Base-by-base conservation (phyloP, 2,888 invertebrate species). In the Gastrophysa polygoni region DNA sequence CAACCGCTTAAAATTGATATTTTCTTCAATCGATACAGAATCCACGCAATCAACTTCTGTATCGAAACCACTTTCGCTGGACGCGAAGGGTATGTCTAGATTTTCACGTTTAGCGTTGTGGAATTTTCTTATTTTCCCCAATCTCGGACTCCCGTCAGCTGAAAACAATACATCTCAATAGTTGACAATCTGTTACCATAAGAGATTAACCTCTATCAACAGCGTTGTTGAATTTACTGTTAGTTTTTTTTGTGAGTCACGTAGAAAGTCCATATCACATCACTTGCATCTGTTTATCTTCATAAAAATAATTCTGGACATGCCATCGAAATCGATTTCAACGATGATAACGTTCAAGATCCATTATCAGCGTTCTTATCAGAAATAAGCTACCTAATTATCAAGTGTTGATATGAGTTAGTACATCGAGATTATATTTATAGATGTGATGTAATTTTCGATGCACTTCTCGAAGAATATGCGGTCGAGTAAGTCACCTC, bases 51-150 rank as follows among this genome's bases (percentile, higher is more conserved):
- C 81, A 44, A 81, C 69, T 70, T 82, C 82, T 4, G 80, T 79
- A 66, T 82, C 82, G 62, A 83, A 78, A 11, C 82, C 82, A 63
- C 80, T 82, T 62, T 82, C 81, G 67, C 79, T 81, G 2, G 79
- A 78, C 3, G 76, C 72, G 47, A 78, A 76, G 3, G 77, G 78
- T 20, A 78, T 68, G 67, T 84, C 83, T 75, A 71, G 78, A 77
- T 24, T 78, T 71, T 73, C 83, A 77, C 63, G 80, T 77, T 67
- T 66, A 75, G 56, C 79, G 43, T 81, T 81, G 67, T 82, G 83
- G 72, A 84, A 86, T 74, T 86, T 86, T 49, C 88, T 82, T 46
- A 87, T 82, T 79, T 88, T 88, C 18, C 87, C 86, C 63, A 86
- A 74, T 1, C 86, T 80, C 2, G 87, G 87, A 77, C 86, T 87